Conservation (phyloP, 2,888 invertebrate species). For the Steromphala cineraria region DNA sequence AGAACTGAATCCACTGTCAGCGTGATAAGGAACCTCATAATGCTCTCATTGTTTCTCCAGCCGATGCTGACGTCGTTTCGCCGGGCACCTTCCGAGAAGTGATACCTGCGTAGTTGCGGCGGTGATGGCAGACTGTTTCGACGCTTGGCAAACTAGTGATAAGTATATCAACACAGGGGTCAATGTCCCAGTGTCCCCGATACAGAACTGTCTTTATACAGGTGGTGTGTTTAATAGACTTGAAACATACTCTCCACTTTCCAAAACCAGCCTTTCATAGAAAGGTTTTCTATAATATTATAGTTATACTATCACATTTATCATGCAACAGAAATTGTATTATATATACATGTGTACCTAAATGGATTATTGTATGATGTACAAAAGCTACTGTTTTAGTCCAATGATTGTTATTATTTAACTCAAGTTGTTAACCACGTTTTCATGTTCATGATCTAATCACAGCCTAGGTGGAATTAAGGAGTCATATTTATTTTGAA, state of each 20-base stretch:
- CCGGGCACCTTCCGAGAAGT: slow-evolving; percentile 15
- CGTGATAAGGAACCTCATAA: slow-evolving; percentile 7
- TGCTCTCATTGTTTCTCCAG: slow-evolving; percentile 9
- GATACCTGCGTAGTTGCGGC: neutral
- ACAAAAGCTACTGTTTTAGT: slow-evolving; percentile 49
- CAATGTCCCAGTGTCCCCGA: neutral
- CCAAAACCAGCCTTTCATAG: slow-evolving; percentile 26
- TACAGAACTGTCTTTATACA: neutral
- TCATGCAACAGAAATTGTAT: slow-evolving; percentile 50
- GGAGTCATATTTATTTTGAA: slow-evolving; percentile 33
- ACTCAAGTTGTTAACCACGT: slow-evolving; percentile 52
- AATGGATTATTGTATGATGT: slow-evolving; percentile 29
- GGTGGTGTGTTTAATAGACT: slow-evolving; percentile 12
- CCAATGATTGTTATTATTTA: slow-evolving; percentile 62
- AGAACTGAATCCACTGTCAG: neutral
- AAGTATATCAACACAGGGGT: neutral
- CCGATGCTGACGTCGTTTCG: neutral
- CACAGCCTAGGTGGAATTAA: slow-evolving; percentile 14
- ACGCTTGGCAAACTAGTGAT: neutral
- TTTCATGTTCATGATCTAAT: slow-evolving; percentile 26
- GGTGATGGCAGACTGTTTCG: neutral
- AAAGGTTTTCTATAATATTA: slow-evolving; percentile 20
- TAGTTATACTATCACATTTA: slow-evolving; percentile 23
- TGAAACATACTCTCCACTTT: slow-evolving; percentile 24
- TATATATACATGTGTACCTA: slow-evolving; percentile 51